These are phyloP conservation scores for Ochropleura plecta DNA, from an alignment of 2,888 invertebrate genomes.

Conservation along the genomic window DNA sequence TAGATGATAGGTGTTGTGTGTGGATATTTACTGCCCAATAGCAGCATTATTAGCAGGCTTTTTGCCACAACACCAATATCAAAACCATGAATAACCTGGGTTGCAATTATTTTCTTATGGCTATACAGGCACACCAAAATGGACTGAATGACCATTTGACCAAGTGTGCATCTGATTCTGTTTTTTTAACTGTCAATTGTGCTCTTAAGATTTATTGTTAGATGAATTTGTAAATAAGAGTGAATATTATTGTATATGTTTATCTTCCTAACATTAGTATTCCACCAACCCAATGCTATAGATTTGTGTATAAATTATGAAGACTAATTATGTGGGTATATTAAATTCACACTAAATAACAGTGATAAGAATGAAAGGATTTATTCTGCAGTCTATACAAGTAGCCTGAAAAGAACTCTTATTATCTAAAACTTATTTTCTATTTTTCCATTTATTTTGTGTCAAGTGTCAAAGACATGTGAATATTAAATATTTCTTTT, in stretches of 20 bases:
- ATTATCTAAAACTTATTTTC: background rate
- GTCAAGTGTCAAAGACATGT: background rate
- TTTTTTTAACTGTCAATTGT: background rate
- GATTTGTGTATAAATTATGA: slow-evolving; percentile 22
- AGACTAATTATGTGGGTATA: slow-evolving; percentile 12
- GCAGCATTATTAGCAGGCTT: background rate
- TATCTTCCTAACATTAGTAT: background rate
- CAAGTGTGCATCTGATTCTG: too few species aligned
- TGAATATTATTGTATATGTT: background rate
- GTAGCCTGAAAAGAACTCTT: background rate
- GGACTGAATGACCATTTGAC: too few species aligned
- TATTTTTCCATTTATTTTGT: background rate
- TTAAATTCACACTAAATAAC: background rate
- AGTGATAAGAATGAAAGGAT: background rate
- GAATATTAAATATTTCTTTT: slow-evolving; percentile 18
- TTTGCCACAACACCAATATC: background rate
- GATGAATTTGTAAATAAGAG: background rate
- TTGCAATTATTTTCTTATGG: background rate
- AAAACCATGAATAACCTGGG: background rate
- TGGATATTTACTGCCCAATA: background rate
- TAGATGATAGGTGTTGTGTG: background rate
- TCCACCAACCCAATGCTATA: slow-evolving; percentile 28
- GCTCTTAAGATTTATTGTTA: background rate
- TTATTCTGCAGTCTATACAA: background rate
- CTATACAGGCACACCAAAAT: background rate